Percentiles rank a stretch among this genome's conserved stretches.
Evolutionary conservation across 2,797 vertebrate genomes (phyloP).

Genomic region (Alca torda): DNA sequence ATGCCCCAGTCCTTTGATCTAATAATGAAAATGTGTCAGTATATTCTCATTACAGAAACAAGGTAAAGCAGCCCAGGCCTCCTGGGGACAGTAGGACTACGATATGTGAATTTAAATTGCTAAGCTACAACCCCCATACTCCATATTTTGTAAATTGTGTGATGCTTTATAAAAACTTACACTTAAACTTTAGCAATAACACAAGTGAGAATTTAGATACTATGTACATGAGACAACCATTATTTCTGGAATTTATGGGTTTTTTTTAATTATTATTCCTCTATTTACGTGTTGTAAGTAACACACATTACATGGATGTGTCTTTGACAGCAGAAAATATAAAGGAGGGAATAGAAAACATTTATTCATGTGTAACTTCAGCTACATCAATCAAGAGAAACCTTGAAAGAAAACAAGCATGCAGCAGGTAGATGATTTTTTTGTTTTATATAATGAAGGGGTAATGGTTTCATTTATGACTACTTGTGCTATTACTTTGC

Average conservation of each 20-base stretch:
- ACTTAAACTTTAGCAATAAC: neutral
- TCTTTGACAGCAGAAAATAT: neutral
- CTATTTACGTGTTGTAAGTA: neutral
- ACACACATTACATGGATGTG: neutral
- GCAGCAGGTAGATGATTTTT: neutral
- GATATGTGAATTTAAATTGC: constrained; percentile 43
- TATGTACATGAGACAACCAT: neutral
- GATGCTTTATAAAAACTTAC: neutral
- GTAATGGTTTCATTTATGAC: neutral
- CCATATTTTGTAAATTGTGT: neutral
- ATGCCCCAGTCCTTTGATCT: constrained; percentile 55
- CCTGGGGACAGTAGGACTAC: neutral
- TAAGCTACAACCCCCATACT: neutral
- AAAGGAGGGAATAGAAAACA: neutral
- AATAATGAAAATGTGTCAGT: constrained; percentile 65
- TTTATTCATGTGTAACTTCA: neutral
- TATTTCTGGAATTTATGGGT: neutral
- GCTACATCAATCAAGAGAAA: neutral
- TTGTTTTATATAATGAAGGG: neutral
- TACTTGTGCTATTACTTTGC: neutral
- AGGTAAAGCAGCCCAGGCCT: constrained; percentile 11
- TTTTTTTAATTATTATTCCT: neutral
- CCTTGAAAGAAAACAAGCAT: neutral
- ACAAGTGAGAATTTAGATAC: neutral
- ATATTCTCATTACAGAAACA: constrained; percentile 50